Evolutionary conservation across 2,888 invertebrate genomes (phyloP), one percentile per base, ranked within the genome.

Genomic region (Odontomyia ornata): DNA sequence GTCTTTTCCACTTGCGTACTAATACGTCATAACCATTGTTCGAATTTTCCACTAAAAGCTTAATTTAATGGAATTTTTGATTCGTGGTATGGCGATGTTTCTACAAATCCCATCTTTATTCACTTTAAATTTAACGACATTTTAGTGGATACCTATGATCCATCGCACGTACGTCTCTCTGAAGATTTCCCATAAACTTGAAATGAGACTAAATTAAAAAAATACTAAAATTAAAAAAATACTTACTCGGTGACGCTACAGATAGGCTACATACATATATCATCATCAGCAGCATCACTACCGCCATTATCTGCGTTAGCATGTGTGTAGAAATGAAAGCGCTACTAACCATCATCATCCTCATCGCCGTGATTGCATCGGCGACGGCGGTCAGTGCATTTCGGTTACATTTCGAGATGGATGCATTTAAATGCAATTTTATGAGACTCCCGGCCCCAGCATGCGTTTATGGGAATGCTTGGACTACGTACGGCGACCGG

Each of bases 351-450:
- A 52, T 52, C 15, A 52, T 23, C 23, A 5, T 57, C 57, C 15
- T 18, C 21, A 57, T 5, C 1, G 36, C 5, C 9, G 36, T 9
- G 36, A 36, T 9, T 36, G 36, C 52, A 43, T 43, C 43, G 18
- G 27, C 28, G 62, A 18, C 21, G 65, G 36, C 25, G 27, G 47
- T 69, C 47, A 15, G 27, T 25, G 47, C 25, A 27, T 69, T 69
- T 69, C 25, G 46, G 46, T 46, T 69, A 18, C 69, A 69, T 69
- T 47, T 25, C n/a, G 47, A 69, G 47, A 69, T 46, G 69, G 69
- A 69, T 46, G 47, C 69, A 69, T 69, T 36, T 69, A 69, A 69
- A 69, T 69, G 46, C 47, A 69, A 69, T 69, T 69, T 69, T 69
- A 69, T 69, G 69, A 25, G 65, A 9, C 27, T 36, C 52, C 52